Base-by-base conservation (phyloP, 2,888 invertebrate genomes). In the Agonum fuliginosum region DNA sequence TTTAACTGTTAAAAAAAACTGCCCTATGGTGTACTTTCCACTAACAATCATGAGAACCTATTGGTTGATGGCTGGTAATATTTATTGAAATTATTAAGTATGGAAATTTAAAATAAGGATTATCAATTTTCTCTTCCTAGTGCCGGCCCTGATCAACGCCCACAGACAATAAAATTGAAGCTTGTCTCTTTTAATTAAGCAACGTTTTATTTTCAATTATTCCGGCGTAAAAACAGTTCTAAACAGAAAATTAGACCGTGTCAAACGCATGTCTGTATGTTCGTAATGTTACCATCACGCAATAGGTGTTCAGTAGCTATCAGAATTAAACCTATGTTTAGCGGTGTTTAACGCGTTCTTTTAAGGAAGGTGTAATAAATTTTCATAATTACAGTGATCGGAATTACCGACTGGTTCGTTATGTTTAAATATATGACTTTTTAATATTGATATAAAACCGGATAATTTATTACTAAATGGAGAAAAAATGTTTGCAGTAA, bases 341-440 rank as follows among this genome's bases (percentile, higher is more conserved):
- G 20, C 37, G 41, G 54, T 54, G 17, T 70, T 70, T 72, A 73
- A 20, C 37, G 41, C 34, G 54, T 17, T 73, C 73, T 41, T 46
- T 43, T 41, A 74, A 43, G 65, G 65, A 62, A 74, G 62, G 27
- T 46, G 46, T 62, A 74, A 74, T 74, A 74, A 74, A 74, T 74
- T 74, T 19, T 65, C 34, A 74, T 74, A 74, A 74, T 74, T 74
- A 65, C 62, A 24, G 58, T 46, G 37, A 74, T 65, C 74, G 65
- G 14, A 73, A 73, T 62, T 41, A 54, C 2, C 24, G 65, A 27
- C 46, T 65, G 27, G 74, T 58, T 41, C 62, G 37, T 37, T 54
- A 12, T 67, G 24, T 22, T 22, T 14, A 46, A 65, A 74, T 74
- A 65, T 74, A 74, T 62, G 43, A 24, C 43, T 62, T 62, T 62